Evolutionary conservation across 2,888 invertebrate species (phyloP).

Genomic region (Gastracanthus pulcherrimus): DNA sequence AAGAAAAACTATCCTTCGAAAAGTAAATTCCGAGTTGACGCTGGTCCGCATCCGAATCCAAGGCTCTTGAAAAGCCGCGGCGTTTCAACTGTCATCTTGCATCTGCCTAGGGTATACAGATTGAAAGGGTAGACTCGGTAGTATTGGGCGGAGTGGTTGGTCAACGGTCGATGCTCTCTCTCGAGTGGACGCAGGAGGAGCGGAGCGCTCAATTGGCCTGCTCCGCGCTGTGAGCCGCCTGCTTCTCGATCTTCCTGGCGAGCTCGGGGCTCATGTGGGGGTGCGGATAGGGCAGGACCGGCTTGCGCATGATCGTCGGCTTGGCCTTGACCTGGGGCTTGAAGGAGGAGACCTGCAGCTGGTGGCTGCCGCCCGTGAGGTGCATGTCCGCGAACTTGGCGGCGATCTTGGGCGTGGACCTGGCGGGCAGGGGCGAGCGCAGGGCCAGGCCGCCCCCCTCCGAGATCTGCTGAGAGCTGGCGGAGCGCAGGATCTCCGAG

Average conservation of each 20-base stretch:
- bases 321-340: conserved; percentile 89
- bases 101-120: neutral
- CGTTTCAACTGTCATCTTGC: conserved; percentile 29
- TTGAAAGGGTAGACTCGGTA: conserved; percentile 59
- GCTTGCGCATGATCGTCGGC: conserved; percentile 88
- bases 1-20: conserved; percentile 70
- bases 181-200: no score
- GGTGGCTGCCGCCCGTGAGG: conserved; percentile 80
- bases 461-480: conserved; percentile 72
- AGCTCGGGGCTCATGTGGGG: conserved; percentile 76
- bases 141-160: conserved; percentile 71
- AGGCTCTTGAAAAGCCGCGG: neutral
- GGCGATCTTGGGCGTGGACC: conserved; percentile 82
- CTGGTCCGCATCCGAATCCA: conserved; percentile 8
- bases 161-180: conserved; percentile 66
- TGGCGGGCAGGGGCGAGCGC: conserved; percentile 80
- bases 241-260: conserved; percentile 75
- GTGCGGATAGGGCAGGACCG: conserved; percentile 79
- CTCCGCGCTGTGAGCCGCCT: conserved; percentile 73
- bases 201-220: conserved; percentile 66
- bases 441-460: conserved; percentile 63
- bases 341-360: conserved; percentile 75
- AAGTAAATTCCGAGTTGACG: conserved; percentile 67
- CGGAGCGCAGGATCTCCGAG: conserved; percentile 70
- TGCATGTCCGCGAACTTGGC: conserved; percentile 84